A percentile compares a stretch with the other conserved stretches of the same genome.
Evolutionary conservation across 2,797 vertebrate genomes (phyloP).

Genomic region (Halcyon leucocephala): DNA sequence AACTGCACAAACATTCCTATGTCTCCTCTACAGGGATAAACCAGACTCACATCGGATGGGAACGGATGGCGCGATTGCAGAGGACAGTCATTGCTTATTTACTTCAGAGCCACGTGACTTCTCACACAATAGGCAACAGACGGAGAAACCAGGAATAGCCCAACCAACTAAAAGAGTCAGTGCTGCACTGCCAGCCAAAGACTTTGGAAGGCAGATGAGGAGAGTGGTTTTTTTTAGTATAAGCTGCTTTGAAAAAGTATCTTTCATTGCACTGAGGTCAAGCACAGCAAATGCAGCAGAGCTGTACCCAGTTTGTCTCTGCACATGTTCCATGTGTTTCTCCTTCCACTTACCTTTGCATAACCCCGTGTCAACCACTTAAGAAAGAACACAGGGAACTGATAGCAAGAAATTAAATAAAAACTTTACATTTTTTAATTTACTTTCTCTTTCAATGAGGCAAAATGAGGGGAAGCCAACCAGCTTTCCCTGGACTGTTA

Average conservation of each 20-base stretch:
- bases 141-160: neutral
- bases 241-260: neutral
- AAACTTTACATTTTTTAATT: neutral
- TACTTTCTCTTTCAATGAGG: neutral
- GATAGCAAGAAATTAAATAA: neutral
- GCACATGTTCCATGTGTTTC: neutral
- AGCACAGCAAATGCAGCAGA: neutral
- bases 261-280: neutral
- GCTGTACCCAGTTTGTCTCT: neutral
- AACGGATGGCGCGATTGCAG: neutral
- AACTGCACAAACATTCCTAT: neutral
- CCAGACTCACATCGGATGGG: neutral
- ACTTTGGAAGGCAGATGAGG: neutral
- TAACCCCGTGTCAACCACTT: neutral
- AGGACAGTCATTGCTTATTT: neutral
- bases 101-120: neutral
- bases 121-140: neutral
- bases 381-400: neutral
- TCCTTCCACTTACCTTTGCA: neutral
- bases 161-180: neutral
- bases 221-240: neutral
- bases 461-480: neutral
- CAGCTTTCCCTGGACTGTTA: neutral
- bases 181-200: neutral
- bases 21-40: neutral